phyloP scores from a whole-genome alignment of 2,888 invertebrate species.

The Melinaea menophilus region DNA sequence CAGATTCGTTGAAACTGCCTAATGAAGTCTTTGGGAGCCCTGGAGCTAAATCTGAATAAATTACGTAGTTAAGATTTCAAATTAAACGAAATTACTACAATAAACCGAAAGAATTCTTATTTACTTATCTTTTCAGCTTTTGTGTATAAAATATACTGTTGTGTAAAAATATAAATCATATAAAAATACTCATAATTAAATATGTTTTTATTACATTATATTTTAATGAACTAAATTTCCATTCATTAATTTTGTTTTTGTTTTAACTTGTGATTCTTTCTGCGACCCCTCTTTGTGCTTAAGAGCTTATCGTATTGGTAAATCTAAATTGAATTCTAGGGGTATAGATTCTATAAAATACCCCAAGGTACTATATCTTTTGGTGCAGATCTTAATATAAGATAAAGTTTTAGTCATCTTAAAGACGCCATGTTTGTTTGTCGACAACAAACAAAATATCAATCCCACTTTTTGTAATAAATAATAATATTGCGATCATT shows the following conservation, averaged over 20 bases:
- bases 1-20: slow-evolving; percentile 24
- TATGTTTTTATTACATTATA: background rate
- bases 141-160: no score
- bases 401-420: slow-evolving; percentile 30
- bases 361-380: slow-evolving; percentile 37
- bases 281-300: slow-evolving; percentile 25
- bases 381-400: slow-evolving; percentile 33
- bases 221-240: background rate
- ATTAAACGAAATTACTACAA: background rate
- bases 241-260: slow-evolving; percentile 14
- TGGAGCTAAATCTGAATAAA: slow-evolving; percentile 14
- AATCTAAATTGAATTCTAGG: slow-evolving; percentile 74
- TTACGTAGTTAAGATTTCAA: slow-evolving; percentile 12
- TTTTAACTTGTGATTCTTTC: slow-evolving; percentile 16
- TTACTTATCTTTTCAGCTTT: background rate
- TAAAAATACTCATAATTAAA: no score
- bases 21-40: slow-evolving; percentile 23
- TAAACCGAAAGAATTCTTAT: background rate
- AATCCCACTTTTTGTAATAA: background rate
- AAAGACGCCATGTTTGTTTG: slow-evolving; percentile 9
- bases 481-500: no score
- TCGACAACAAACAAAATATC: background rate
- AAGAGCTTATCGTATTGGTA: slow-evolving; percentile 55
- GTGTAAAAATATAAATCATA: no score
- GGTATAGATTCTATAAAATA: slow-evolving; percentile 63